Conservation (phyloP, 2,888 invertebrate genomes). For the Philereme transversata region DNA sequence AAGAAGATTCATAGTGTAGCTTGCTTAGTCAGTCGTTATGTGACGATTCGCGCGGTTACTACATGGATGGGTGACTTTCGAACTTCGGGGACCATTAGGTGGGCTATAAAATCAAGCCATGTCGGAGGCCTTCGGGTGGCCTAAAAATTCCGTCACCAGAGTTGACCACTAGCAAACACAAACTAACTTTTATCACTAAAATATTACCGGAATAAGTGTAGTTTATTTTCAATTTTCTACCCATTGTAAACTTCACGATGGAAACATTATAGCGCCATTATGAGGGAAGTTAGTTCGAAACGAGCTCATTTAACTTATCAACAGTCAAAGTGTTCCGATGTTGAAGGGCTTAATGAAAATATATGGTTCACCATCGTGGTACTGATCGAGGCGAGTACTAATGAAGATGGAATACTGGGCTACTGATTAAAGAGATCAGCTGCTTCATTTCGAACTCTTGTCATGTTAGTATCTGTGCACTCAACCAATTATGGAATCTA, state of each 20-base stretch:
- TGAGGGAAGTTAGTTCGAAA: conserved; percentile 20
- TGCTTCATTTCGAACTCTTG: background rate
- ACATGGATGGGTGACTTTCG: no score
- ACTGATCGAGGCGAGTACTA: conserved; percentile 24
- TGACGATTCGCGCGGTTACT: no score
- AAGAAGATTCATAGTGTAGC: no score
- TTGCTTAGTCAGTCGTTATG: no score
- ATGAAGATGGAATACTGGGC: conserved; percentile 14
- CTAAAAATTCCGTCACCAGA: no score
- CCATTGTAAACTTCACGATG: conserved; percentile 9
- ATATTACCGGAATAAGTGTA: background rate
- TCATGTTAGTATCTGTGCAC: no score
- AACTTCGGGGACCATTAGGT: no score
- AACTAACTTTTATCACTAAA: background rate
- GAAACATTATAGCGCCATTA: conserved; percentile 16
- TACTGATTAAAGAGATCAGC: background rate
- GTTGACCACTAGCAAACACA: no score
- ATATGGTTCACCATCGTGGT: conserved; percentile 16
- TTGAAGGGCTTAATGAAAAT: conserved; percentile 28
- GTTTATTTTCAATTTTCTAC: conserved; percentile 11
- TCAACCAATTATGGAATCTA: no score
- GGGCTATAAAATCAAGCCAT: no score
- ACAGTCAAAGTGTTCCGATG: conserved; percentile 20
- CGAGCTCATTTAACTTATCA: conserved; percentile 30
- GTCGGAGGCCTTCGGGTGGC: no score